Base-by-base conservation (phyloP, 2,113 vertebrate genomes). In the Nestor notabilis region DNA sequence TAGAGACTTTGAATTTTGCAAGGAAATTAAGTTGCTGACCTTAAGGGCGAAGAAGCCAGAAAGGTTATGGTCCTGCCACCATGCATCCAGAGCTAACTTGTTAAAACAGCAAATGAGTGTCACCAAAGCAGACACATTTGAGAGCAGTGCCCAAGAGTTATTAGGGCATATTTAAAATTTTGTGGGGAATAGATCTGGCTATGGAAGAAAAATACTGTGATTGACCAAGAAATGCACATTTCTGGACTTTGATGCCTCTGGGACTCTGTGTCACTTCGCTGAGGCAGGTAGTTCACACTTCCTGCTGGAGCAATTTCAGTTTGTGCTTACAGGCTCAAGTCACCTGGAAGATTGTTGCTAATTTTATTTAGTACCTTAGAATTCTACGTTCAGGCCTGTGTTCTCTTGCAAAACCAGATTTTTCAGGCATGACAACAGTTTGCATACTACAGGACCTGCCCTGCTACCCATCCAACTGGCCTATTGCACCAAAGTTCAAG, bases 361-460 rank as follows among this genome's bases (percentile, higher is more conserved):
- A 8, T 78, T 82, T 66, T 63, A 2, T 66, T 84, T 31, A 49
- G 27, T 39, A 37, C 7, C n/a, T 78, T 16, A 39, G 4, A 17
- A 21, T 4, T 50, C 44, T 44, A 11, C 53, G 11, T n/a, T 19
- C 47, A 83, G 11, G 15, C 5, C 13, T 0, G 0, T 11, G 44
- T 58, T 78, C 19, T 70, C 61, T 37, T 33, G 52, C 28, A 71
- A 56, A 39, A 55, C 1, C 4, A 69, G 46, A 35, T 7, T 68
- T 82, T 53, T 49, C 52, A 60, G 61, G 41, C 17, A 29, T 17
- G 5, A 25, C 35, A 56, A 5, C 19, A 44, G 39, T 68, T 77
- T 37, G 6, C 12, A 4, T 35, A 33, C n/a, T 50, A 55, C 49
- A 77, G 7, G 33, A 29, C 3, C 23, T 68, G 44, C 11, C 5